Evolutionary conservation across 1,140 invertebrate genomes (phyloP).

Genomic region (Lepidurus apus): DNA sequence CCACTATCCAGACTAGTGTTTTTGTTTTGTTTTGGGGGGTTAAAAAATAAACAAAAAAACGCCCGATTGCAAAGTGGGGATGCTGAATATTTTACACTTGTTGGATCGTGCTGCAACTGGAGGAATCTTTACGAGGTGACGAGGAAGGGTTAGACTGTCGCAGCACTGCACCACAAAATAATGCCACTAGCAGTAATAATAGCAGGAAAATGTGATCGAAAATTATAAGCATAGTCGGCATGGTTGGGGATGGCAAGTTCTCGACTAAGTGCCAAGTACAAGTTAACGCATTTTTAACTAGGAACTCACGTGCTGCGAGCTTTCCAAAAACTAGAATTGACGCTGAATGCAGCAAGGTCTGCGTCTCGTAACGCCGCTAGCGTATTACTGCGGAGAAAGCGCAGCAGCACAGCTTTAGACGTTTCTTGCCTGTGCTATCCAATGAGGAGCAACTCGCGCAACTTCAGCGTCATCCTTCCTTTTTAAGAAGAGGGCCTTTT

Average conservation of each 20-base stretch:
- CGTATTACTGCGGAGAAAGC: slow-evolving; percentile 5
- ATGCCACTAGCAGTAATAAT: slow-evolving; percentile 39
- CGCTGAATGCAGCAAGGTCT: neutral
- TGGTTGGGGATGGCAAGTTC: slow-evolving; percentile 28
- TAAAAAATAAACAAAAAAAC: neutral
- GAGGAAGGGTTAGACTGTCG: neutral
- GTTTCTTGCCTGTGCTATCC: neutral
- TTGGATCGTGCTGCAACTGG: neutral
- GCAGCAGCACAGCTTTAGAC: neutral
- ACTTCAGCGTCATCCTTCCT: neutral
- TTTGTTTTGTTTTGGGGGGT: too few species aligned
- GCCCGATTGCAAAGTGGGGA: neutral
- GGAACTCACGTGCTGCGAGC: neutral
- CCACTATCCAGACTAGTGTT: neutral
- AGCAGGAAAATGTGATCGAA: slow-evolving; percentile 41
- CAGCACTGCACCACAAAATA: slow-evolving; percentile 39
- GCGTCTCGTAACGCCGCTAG: neutral
- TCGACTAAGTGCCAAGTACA: neutral
- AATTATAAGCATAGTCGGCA: slow-evolving; percentile 41
- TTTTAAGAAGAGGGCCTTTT: neutral
- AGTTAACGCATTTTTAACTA: neutral
- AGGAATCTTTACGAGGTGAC: neutral
- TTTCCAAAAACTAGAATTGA: neutral
- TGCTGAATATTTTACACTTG: slow-evolving; percentile 25
- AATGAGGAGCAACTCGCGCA: neutral